phyloP scores from a whole-genome alignment of 2,888 invertebrate species.

The Morinoia aosen region DNA sequence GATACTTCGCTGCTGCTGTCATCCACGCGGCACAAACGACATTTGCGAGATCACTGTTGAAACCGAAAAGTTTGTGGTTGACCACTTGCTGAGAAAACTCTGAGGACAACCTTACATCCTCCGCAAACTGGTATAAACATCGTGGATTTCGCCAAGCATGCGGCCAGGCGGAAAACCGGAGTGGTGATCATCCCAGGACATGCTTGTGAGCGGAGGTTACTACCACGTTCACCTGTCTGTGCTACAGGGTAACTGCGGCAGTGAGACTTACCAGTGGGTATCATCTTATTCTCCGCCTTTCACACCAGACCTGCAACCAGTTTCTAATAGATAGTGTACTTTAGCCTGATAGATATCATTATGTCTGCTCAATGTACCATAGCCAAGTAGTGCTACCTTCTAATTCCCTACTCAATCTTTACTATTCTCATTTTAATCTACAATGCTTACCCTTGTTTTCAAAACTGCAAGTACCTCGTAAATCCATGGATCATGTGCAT shows the following conservation, averaged over 20 bases:
- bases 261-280: conserved; percentile 66
- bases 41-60: background rate
- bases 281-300: background rate
- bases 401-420: background rate
- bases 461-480: background rate
- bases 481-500: background rate
- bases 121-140: background rate
- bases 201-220: conserved; percentile 61
- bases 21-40: background rate
- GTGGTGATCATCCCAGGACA: conserved; percentile 52
- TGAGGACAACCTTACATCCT: background rate
- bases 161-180: conserved; percentile 20
- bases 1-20: background rate
- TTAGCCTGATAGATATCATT: background rate
- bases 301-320: background rate
- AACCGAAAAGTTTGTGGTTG: background rate
- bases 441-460: background rate
- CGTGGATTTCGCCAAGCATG: conserved; percentile 47
- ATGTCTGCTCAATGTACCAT: background rate
- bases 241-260: conserved; percentile 66
- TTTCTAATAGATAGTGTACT: background rate
- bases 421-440: background rate
- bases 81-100: background rate
- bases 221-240: conserved; percentile 66
- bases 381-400: background rate